A percentile compares a stretch with the other conserved stretches of the same genome.
phyloP scores from a whole-genome alignment of 2,888 invertebrate species.

The Nomada flava region DNA sequence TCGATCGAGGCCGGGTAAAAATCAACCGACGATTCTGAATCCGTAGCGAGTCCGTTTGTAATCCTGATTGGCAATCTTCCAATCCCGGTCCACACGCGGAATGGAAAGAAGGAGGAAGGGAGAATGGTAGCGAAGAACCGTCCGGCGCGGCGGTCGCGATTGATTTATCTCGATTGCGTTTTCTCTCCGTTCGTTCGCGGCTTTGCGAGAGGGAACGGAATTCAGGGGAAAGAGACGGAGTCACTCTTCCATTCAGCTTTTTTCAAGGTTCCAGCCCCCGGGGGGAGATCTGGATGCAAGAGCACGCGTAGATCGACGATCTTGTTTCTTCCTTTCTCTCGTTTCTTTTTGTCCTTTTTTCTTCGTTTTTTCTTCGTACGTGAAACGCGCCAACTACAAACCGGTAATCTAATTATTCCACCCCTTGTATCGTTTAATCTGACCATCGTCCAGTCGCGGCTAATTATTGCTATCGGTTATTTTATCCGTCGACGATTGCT shows the following conservation, averaged over 20 bases:
- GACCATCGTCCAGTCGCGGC: neutral
- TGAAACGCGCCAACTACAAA: constrained; percentile 45
- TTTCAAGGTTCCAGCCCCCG: constrained; percentile 10
- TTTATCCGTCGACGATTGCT: constrained; percentile 20
- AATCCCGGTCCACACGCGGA: constrained; percentile 38
- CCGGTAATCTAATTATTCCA: constrained; percentile 59
- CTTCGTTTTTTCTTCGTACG: constrained; percentile 6
- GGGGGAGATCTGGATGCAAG: neutral
- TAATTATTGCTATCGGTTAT: constrained; percentile 52
- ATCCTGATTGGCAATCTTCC: constrained; percentile 61
- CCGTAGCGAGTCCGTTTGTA: constrained; percentile 48
- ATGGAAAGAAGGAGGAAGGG: constrained; percentile 17
- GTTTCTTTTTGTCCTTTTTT: no score
- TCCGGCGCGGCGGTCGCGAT: constrained; percentile 31
- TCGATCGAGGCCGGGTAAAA: constrained; percentile 26
- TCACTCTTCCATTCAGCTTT: constrained; percentile 38
- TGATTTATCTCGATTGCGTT: constrained; percentile 62
- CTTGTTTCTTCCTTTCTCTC: neutral
- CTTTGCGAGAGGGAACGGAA: neutral
- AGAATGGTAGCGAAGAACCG: constrained; percentile 47
- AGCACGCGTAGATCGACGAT: constrained; percentile 27
- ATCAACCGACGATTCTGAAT: constrained; percentile 47
- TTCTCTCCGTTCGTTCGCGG: constrained; percentile 32
- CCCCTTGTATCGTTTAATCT: constrained; percentile 26
- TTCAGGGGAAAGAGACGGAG: constrained; percentile 7